Percentiles rank a stretch among this genome's conserved stretches.
These are phyloP conservation scores for Apogon hyalosoma DNA, from an alignment of 2,797 vertebrate genomes.

Conservation along the genomic window DNA sequence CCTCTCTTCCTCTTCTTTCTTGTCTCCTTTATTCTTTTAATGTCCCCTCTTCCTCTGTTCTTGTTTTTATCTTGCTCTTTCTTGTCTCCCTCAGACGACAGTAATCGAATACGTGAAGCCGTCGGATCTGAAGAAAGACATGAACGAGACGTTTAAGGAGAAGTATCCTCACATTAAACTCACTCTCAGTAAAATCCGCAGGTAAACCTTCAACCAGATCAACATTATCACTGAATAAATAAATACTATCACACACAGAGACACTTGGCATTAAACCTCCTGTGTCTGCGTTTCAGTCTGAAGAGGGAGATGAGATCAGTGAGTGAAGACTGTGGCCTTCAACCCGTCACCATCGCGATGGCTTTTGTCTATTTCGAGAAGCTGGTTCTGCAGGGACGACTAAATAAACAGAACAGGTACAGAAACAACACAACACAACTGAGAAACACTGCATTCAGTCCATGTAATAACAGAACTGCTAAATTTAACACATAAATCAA, in stretches of 20 bases:
- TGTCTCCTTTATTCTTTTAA: background rate
- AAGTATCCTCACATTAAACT: constrained; percentile 96
- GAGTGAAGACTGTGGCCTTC: constrained; percentile 91
- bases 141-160: constrained; percentile 98
- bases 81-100: constrained; percentile 87
- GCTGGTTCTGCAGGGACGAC: constrained; percentile 94
- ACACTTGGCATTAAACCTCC: no score
- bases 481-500: no score
- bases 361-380: constrained; percentile 99
- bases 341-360: constrained; percentile 94
- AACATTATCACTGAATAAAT: no score
- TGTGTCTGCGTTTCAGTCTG: constrained; percentile 78
- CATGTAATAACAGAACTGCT: background rate
- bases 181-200: constrained; percentile 97
- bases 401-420: constrained; percentile 94
- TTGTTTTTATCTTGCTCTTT: background rate
- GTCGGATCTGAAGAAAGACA: constrained; percentile 97
- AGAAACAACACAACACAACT: no score
- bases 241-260: no score
- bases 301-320: constrained; percentile 94
- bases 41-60: background rate
- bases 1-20: background rate
- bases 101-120: constrained; percentile 98
- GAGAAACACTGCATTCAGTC: rapidly evolving
- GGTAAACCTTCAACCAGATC: constrained; percentile 74